Conservation (phyloP, 2,888 invertebrate genomes). For the Andrena dorsata region DNA sequence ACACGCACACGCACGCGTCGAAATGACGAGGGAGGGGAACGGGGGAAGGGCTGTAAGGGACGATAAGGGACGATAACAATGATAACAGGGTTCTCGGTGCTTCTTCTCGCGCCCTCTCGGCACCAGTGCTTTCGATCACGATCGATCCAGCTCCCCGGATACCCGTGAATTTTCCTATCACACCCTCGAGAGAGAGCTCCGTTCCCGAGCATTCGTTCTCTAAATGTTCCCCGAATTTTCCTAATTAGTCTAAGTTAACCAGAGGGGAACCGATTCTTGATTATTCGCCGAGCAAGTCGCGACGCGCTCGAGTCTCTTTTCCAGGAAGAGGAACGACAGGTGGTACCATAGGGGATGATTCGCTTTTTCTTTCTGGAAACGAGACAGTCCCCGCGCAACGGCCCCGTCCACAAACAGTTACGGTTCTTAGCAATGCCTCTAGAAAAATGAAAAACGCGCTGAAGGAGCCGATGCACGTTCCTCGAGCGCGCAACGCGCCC, state of each 20-base stretch:
- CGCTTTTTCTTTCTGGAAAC: background rate
- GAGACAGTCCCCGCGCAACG: background rate
- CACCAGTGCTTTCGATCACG: background rate
- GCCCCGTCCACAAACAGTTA: constrained; percentile 27
- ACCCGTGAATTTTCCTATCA: background rate
- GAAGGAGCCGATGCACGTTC: constrained; percentile 36
- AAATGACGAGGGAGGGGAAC: constrained; percentile 13
- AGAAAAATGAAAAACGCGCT: constrained; percentile 53
- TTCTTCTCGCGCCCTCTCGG: constrained; percentile 28
- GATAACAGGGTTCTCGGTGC: constrained; percentile 37
- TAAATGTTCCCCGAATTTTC: constrained; percentile 16
- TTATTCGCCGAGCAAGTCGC: background rate
- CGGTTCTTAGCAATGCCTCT: constrained; percentile 21
- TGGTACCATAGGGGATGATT: background rate
- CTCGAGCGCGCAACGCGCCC: background rate
- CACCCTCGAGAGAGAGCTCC: background rate
- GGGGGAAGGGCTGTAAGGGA: constrained; percentile 3
- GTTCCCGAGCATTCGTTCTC: background rate
- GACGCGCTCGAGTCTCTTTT: background rate
- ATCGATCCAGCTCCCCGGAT: background rate
- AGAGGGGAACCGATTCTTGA: background rate
- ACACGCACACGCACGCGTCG: constrained; percentile 57
- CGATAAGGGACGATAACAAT: constrained; percentile 37
- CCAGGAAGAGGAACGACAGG: background rate
- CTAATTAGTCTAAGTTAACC: constrained; percentile 23